These are phyloP conservation scores for Ptychoptera albimana DNA, from an alignment of 2,888 invertebrate species.

Conservation along the genomic window DNA sequence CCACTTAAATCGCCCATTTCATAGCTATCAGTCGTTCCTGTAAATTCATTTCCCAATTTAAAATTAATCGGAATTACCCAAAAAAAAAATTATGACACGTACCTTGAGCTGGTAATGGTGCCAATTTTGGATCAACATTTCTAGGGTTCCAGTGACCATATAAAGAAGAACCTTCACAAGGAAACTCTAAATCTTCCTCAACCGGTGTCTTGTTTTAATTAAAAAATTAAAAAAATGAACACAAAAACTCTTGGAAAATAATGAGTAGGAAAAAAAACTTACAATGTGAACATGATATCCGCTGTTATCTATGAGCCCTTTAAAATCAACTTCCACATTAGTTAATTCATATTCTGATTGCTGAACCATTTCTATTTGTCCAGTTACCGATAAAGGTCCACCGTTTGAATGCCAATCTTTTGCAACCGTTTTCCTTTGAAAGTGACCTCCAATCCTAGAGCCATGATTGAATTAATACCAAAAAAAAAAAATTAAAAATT, in stretches of 20 bases:
- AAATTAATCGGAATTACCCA: too few species aligned
- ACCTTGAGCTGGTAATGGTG: conserved; percentile 45
- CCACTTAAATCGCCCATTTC: conserved; percentile 73
- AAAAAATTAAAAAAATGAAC: conserved; percentile 1
- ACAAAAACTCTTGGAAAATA: not conserved
- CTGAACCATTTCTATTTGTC: conserved; percentile 68
- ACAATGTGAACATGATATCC: conserved; percentile 76
- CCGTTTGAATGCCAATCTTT: conserved; percentile 82
- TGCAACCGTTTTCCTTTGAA: conserved; percentile 67
- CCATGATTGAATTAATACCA: not conserved
- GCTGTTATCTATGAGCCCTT: conserved; percentile 48
- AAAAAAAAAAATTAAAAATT: not conserved
- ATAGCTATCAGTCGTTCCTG: conserved; percentile 51
- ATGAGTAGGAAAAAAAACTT: conserved; percentile 16
- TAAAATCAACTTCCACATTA: conserved; percentile 58
- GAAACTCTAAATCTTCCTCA: conserved; percentile 68
- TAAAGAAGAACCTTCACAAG: conserved; percentile 67
- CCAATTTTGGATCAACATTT: conserved; percentile 43
- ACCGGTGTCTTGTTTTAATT: conserved; percentile 49
- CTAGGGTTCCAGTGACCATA: conserved; percentile 81
- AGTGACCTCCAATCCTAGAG: conserved; percentile 51
- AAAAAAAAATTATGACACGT: conserved; percentile 27
- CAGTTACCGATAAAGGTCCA: conserved; percentile 42
- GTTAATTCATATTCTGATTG: conserved; percentile 74
- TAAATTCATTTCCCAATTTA: too few species aligned